Evolutionary conservation across 2,113 vertebrate species (phyloP), one percentile per base, ranked within the genome.

Genomic region (Uria lomvia): DNA sequence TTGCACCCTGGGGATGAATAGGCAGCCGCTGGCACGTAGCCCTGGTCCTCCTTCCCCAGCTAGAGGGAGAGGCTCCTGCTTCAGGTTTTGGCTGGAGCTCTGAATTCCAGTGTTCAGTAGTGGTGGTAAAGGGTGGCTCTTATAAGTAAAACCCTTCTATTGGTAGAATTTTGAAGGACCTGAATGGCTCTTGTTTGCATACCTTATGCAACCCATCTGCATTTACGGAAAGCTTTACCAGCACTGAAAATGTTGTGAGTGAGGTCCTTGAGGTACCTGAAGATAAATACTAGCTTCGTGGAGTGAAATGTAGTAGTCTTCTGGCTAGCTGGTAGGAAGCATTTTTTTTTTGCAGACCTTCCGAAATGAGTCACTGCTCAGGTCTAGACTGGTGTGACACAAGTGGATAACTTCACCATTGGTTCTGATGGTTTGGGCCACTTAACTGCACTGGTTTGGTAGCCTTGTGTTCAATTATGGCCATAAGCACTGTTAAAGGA

Each of bases 31-130:
- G 95, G 94, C 94, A 42, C 5, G 2, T 7, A 45, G 84, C 80
- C 73, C 72, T 40, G 23, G 23, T 60, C 67, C 66, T 72, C 68
- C 60, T 88, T 86, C 56, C 80, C 2, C 0, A 68, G 22, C 71
- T 47, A 3, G 9, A 85, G 89, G 95, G 91, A 95, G 86, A 89
- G 91, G 91, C 83, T 97, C 40, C 65, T 75, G 34, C 72, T 58
- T 88, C 89, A 63, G 53, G 38, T 62, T 83, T 91, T 83, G 79
- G 72, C 94, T 36, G 65, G 34, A 74, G 40, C 63, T 66, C 68
- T 80, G 77, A 72, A 79, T 95, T 93, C 82, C 78, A 30, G 26
- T 21, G 22, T 80, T 68, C 74, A 30, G 40, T 23, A 86, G 60
- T 74, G 80, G 42, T 86, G 68, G 19, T 53, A 38, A 27, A 77